These are phyloP conservation scores for Parauchenoglanis ngamensis DNA, from an alignment of 2,797 vertebrate species.

Conservation along the genomic window DNA sequence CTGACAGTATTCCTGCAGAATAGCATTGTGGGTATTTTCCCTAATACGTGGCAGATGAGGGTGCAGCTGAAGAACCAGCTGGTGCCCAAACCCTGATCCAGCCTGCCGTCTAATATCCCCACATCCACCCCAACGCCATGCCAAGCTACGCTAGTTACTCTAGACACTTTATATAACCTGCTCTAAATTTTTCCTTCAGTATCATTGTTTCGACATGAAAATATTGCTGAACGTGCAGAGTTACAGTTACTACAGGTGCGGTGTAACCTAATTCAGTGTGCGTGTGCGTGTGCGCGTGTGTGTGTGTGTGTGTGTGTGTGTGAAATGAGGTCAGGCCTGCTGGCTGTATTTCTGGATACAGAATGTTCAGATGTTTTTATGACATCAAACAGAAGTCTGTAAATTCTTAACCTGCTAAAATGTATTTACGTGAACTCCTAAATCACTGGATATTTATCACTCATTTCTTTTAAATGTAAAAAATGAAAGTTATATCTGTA, in stretches of 20 bases:
- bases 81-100: slow-evolving; percentile 21
- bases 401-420: background rate
- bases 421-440: background rate
- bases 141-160: background rate
- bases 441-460: background rate
- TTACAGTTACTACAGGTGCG: background rate
- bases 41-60: slow-evolving; percentile 25
- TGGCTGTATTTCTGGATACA: background rate
- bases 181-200: background rate
- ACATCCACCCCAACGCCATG: background rate
- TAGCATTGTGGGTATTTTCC: slow-evolving; percentile 19
- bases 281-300: background rate
- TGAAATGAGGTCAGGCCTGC: background rate
- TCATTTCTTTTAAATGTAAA: background rate
- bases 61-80: slow-evolving; percentile 40
- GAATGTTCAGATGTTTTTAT: background rate
- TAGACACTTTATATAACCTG: background rate
- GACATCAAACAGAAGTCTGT: background rate
- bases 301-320: background rate
- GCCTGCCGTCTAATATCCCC: background rate
- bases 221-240: slow-evolving; percentile 2
- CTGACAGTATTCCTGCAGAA: slow-evolving; percentile 31
- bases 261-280: background rate
- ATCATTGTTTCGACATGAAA: background rate
- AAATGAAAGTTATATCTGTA: no score